Percentiles rank a stretch among this genome's conserved stretches.
Conservation (phyloP, 30 jellyfish, hydroid and myxozoan species). For the Sanderia malayensis region DNA sequence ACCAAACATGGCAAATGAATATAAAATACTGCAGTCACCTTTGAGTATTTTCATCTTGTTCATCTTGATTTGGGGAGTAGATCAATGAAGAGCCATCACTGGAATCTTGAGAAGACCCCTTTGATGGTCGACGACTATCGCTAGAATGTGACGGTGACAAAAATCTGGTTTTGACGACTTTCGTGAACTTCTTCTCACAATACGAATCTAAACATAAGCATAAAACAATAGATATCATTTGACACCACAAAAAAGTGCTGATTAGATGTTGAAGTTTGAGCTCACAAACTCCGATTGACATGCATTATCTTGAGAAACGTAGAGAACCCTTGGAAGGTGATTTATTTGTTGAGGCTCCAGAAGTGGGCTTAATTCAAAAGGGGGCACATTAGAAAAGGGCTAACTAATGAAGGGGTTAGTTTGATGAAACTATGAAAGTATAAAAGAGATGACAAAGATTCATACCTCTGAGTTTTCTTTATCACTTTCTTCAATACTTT, state of each 20-base stretch:
- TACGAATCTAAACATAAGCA: conserved; percentile 23
- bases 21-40: conserved; percentile 13
- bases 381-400: too few species aligned
- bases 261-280: too few species aligned
- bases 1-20: not conserved
- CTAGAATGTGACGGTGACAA: conserved; percentile 52
- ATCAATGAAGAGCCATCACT: conserved; percentile 44
- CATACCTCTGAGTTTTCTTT: conserved; percentile 35
- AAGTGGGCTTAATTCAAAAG: too few species aligned
- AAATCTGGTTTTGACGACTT: conserved; percentile 52
- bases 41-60: conserved; percentile 36
- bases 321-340: too few species aligned
- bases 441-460: not conserved
- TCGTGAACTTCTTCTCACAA: conserved; percentile 65
- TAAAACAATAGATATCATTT: not conserved
- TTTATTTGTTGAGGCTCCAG: too few species aligned
- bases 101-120: conserved; percentile 8
- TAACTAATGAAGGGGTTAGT: too few species aligned
- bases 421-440: too few species aligned
- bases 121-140: conserved; percentile 6
- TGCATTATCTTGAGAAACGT: too few species aligned
- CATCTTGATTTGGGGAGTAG: conserved; percentile 48
- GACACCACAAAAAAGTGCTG: too few species aligned
- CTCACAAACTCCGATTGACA: too few species aligned
- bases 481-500: conserved; percentile 30